Evolutionary conservation across 2,888 invertebrate genomes (phyloP).

Genomic region (Oithona nana): DNA sequence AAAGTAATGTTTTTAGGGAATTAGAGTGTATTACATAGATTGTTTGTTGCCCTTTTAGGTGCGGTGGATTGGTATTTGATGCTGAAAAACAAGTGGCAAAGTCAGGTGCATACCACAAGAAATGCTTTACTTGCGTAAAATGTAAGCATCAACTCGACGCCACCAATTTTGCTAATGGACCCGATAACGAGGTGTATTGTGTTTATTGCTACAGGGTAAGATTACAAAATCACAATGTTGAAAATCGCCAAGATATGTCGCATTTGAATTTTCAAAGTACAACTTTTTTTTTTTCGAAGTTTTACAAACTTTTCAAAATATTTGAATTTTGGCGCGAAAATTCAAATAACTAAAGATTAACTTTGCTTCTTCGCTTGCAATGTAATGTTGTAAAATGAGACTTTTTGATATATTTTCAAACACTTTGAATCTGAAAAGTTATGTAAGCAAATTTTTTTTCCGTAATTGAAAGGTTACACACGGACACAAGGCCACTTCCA

Average conservation of each 20-base stretch:
- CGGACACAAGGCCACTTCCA: conserved; percentile 15
- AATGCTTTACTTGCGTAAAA: conserved; percentile 16
- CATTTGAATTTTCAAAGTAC: background rate
- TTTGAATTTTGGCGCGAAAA: too few relatives aligned
- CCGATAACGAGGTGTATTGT: conserved; percentile 16
- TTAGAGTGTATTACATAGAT: background rate
- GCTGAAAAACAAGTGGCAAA: conserved; percentile 16
- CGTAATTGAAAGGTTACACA: conserved; percentile 8
- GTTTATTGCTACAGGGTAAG: conserved; percentile 6
- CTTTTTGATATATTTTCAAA: too few relatives aligned
- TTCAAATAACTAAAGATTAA: too few relatives aligned
- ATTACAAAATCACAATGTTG: too few relatives aligned
- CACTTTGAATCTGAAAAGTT: too few relatives aligned
- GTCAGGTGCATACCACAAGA: conserved; percentile 10
- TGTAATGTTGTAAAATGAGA: too few relatives aligned
- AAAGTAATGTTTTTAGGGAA: background rate
- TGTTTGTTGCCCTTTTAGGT: background rate
- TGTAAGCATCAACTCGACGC: conserved; percentile 17
- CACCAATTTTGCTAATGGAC: conserved; percentile 12
- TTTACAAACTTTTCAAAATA: too few relatives aligned
- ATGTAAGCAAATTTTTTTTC: too few relatives aligned
- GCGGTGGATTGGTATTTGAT: conserved; percentile 14
- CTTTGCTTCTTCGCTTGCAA: too few relatives aligned
- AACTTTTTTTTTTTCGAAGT: background rate
- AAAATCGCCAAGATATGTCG: background rate